These are phyloP conservation scores for Peromyscus californicus DNA, from an alignment of 2,113 vertebrate species.

Conservation along the genomic window DNA sequence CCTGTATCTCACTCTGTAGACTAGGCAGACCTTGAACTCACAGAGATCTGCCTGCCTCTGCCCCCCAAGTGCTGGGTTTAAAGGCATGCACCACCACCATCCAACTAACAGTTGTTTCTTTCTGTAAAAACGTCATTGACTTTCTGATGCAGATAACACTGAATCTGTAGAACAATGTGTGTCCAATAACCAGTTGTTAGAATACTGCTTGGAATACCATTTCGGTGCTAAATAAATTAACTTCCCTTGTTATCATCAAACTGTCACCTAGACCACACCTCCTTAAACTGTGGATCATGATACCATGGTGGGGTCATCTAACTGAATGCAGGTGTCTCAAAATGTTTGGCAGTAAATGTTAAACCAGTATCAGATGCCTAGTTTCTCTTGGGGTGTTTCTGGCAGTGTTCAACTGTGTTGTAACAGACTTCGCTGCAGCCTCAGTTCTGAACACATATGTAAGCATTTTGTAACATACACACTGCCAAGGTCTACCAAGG, in stretches of 20 bases:
- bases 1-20: no score
- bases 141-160: neutral
- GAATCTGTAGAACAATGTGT: neutral
- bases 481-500: neutral
- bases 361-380: neutral
- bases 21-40: no score
- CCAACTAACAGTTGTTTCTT: neutral
- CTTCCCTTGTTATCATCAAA: neutral
- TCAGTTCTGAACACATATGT: neutral
- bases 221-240: neutral
- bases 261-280: neutral
- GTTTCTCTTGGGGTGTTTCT: neutral
- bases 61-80: no score
- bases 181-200: neutral
- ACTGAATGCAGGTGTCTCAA: neutral
- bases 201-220: neutral
- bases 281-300: neutral
- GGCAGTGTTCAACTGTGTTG: neutral
- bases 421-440: neutral
- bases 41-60: no score
- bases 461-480: neutral
- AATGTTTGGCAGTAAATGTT: neutral
- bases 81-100: no score
- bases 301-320: neutral
- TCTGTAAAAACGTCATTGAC: neutral